Evolutionary conservation across 2,797 vertebrate genomes (phyloP).

Genomic region (Pseudochaenichthys georgianus): DNA sequence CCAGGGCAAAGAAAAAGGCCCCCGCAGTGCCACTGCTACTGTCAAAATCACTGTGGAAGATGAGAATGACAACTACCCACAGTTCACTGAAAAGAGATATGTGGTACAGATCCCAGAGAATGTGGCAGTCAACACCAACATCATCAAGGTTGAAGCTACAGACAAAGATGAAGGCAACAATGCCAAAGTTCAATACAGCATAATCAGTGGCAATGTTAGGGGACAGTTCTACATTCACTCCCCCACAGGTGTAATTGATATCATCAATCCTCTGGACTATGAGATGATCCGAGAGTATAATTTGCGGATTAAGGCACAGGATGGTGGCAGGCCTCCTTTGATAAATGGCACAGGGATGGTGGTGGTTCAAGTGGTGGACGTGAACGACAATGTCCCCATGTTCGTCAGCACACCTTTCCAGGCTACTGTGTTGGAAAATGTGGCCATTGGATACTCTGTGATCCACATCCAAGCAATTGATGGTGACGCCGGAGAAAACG

Average conservation of each 20-base stretch:
- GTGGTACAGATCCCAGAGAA: constrained; percentile 93
- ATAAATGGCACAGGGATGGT: constrained; percentile 96
- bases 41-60: constrained; percentile 94
- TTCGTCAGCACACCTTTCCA: constrained; percentile 99
- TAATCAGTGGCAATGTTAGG: constrained; percentile 95
- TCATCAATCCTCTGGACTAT: constrained; percentile 96
- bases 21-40: constrained; percentile 91
- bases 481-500: constrained; percentile 93
- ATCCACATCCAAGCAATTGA: constrained; percentile 97
- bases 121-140: constrained; percentile 89
- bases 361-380: constrained; percentile 93
- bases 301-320: constrained; percentile 95
- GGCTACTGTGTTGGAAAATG: constrained; percentile 94
- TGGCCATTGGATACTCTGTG: constrained; percentile 92
- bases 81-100: constrained; percentile 95
- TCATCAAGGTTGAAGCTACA: constrained; percentile 92
- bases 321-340: constrained; percentile 94
- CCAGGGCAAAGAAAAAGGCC: constrained; percentile 93
- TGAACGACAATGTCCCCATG: constrained; percentile 97
- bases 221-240: constrained; percentile 98
- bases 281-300: constrained; percentile 94
- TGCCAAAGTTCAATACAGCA: constrained; percentile 95
- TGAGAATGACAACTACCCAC: constrained; percentile 97
- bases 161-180: constrained; percentile 94
- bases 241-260: constrained; percentile 91